Percentiles rank a stretch among this genome's conserved stretches.
Evolutionary conservation across 2,113 vertebrate species (phyloP).

Genomic region (Sylvia atricapilla): DNA sequence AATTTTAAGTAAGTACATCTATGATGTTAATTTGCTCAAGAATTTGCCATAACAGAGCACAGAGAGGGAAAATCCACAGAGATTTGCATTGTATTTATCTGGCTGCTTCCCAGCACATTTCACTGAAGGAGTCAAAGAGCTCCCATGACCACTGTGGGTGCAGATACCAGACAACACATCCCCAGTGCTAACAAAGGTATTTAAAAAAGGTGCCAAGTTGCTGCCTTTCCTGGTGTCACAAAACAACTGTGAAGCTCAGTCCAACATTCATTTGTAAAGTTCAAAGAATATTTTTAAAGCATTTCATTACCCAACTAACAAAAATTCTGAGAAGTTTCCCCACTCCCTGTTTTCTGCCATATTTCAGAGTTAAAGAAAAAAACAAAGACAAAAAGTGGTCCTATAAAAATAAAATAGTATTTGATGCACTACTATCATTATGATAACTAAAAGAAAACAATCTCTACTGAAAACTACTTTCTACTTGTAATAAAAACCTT

Average conservation of each 20-base stretch:
- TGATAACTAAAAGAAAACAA: conserved; percentile 48
- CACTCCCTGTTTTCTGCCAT: background rate
- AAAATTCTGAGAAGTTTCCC: background rate
- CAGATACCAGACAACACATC: background rate
- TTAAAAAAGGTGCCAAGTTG: background rate
- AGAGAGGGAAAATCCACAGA: background rate
- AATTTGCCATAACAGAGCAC: background rate
- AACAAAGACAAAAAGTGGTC: background rate
- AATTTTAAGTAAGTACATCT: background rate
- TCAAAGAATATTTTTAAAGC: conserved; percentile 15
- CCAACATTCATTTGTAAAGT: background rate
- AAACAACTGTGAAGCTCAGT: background rate
- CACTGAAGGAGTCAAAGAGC: background rate
- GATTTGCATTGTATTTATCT: background rate
- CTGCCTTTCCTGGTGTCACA: background rate
- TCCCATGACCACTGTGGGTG: background rate
- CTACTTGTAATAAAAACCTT: conserved; percentile 48
- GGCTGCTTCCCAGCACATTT: background rate
- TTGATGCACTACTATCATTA: conserved; percentile 29
- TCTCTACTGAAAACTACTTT: conserved; percentile 38
- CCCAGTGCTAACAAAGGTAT: background rate
- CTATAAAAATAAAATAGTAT: conserved; percentile 37
- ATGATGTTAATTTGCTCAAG: background rate
- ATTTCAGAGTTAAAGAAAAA: background rate
- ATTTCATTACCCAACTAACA: background rate